A percentile compares a stretch with the other conserved stretches of the same genome.
Evolutionary conservation across 2,113 vertebrate genomes (phyloP).

Genomic region (Furnarius figulus): DNA sequence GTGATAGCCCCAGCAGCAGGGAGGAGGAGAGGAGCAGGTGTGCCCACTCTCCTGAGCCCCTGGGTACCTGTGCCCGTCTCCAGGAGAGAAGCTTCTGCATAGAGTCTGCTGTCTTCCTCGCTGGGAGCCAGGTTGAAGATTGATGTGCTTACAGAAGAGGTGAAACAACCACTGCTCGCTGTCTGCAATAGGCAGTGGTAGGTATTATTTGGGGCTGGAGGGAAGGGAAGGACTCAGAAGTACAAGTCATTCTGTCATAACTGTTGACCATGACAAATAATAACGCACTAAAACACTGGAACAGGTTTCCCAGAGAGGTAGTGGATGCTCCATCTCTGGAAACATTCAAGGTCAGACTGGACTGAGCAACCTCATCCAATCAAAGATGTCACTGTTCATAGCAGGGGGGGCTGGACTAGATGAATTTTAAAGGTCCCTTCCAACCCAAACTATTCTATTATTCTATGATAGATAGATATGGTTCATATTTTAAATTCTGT

Average conservation of each 20-base stretch:
- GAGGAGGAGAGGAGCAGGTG: not conserved
- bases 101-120: not conserved
- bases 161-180: slow-evolving; percentile 53
- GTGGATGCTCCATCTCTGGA: not conserved
- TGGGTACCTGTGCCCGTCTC: slow-evolving; percentile 66
- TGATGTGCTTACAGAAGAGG: slow-evolving; percentile 27
- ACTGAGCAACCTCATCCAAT: not conserved
- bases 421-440: not conserved
- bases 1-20: not conserved
- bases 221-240: not conserved
- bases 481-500: not conserved
- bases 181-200: slow-evolving; percentile 16
- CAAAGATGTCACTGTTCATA: not conserved
- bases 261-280: not conserved
- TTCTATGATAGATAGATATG: not conserved
- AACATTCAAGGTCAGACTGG: not conserved
- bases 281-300: not conserved
- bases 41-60: not conserved
- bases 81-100: slow-evolving; percentile 38
- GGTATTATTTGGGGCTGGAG: not conserved
- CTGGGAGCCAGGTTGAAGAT: slow-evolving; percentile 33
- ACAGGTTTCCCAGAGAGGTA: not conserved
- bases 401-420: not conserved
- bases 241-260: not conserved
- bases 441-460: not conserved